A percentile compares a stretch with the other conserved stretches of the same genome.
Conservation (phyloP, 2,888 invertebrate genomes). For the Hirtodrosophila alboralis region DNA sequence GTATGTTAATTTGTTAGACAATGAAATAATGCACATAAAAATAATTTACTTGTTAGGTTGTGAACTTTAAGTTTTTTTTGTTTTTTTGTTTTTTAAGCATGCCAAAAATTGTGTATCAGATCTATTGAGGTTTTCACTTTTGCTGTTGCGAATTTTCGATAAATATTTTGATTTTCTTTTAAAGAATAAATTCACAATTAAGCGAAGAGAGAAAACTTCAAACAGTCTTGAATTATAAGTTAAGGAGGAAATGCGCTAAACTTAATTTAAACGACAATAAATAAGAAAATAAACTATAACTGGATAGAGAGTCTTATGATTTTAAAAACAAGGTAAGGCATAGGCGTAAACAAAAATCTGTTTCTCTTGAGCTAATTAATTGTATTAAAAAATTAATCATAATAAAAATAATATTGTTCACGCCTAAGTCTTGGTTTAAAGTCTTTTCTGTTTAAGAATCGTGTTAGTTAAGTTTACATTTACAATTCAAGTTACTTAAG, state of each 20-base stretch:
- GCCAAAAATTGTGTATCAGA: constrained; percentile 42
- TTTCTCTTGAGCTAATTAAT: neutral
- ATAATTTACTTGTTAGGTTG: constrained; percentile 36
- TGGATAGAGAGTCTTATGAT: constrained; percentile 4
- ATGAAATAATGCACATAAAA: constrained; percentile 55
- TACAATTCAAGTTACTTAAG: constrained; percentile 74
- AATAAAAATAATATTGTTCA: constrained; percentile 2
- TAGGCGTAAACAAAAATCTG: constrained; percentile 2
- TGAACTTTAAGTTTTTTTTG: constrained; percentile 2
- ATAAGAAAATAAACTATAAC: constrained; percentile 28
- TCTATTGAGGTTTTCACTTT: too few relatives aligned
- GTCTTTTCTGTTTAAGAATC: constrained; percentile 16
- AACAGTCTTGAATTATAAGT: neutral
- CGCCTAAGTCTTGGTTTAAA: constrained; percentile 16
- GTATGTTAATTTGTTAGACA: constrained; percentile 69
- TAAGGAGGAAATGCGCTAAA: constrained; percentile 56
- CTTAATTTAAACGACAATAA: constrained; percentile 40
- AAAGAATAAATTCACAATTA: too few relatives aligned
- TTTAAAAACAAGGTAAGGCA: neutral
- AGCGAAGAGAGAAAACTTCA: too few relatives aligned
- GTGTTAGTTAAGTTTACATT: constrained; percentile 41
- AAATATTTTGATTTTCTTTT: too few relatives aligned
- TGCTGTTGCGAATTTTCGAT: too few relatives aligned
- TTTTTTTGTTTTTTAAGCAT: constrained; percentile 38
- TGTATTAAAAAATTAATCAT: too few relatives aligned